A percentile compares a stretch with the other conserved stretches of the same genome.
Conservation (phyloP, 2,888 invertebrate genomes). For the Hirtodrosophila cameraria region DNA sequence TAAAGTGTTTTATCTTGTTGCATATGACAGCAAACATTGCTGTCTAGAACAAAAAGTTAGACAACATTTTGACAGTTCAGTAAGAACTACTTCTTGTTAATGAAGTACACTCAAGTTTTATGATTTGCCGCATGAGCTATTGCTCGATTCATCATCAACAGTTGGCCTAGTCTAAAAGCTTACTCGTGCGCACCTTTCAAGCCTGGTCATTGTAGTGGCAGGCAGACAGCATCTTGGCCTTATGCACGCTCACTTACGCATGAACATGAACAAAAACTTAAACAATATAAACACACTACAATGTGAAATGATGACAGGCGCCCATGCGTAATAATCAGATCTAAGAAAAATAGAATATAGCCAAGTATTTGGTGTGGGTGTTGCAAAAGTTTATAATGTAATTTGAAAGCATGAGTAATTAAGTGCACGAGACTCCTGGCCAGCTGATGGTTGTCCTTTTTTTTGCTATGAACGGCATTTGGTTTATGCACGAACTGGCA, state of each 20-base stretch:
- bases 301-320: constrained; percentile 7
- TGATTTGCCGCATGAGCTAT: constrained; percentile 44
- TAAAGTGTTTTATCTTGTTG: constrained; percentile 32
- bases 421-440: constrained; percentile 41
- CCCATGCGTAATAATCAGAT: constrained; percentile 49
- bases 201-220: not conserved
- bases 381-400: constrained; percentile 67
- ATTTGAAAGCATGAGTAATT: constrained; percentile 74
- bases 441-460: constrained; percentile 16
- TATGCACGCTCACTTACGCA: constrained; percentile 65
- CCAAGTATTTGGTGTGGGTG: not conserved
- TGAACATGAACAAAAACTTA: constrained; percentile 53
- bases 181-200: constrained; percentile 50
- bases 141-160: constrained; percentile 34
- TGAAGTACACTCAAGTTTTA: constrained; percentile 24
- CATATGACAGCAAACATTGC: constrained; percentile 35
- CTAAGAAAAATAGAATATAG: constrained; percentile 14
- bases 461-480: not conserved
- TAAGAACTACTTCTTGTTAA: constrained; percentile 40
- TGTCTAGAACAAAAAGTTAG: constrained; percentile 10
- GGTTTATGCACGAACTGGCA: constrained; percentile 58
- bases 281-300: constrained; percentile 5
- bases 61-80: constrained; percentile 1
- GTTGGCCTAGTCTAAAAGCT: constrained; percentile 2
- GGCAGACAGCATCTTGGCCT: constrained; percentile 32